Conservation (phyloP, 2,113 vertebrate species). For the Paracanthobrama guichenoti region DNA sequence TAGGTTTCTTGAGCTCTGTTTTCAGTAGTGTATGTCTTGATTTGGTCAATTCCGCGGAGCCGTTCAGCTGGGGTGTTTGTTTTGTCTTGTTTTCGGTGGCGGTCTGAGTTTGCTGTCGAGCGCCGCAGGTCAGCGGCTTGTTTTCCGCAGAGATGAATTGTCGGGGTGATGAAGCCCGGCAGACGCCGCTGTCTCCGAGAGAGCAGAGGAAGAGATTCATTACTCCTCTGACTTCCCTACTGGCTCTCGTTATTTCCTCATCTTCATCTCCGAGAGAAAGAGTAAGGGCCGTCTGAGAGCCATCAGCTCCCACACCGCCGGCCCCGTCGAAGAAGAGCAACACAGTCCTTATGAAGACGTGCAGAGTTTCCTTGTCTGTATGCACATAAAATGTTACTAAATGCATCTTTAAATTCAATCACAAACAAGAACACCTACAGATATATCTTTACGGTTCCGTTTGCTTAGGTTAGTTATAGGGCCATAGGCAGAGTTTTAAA, state of each 20-base stretch:
- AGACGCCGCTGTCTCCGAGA: conserved; percentile 66
- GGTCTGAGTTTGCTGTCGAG: conserved; percentile 46
- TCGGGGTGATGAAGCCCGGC: conserved; percentile 63
- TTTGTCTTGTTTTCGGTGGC: conserved; percentile 13
- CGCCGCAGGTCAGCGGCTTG: conserved; percentile 44
- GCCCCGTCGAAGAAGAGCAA: too few relatives aligned
- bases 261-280: conserved; percentile 62
- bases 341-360: too few relatives aligned
- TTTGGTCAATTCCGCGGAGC: not conserved
- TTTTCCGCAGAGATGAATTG: conserved; percentile 70
- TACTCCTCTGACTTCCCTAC: conserved; percentile 59
- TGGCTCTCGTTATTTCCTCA: conserved; percentile 69
- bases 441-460: too few relatives aligned
- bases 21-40: not conserved
- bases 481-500: too few relatives aligned
- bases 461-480: not conserved
- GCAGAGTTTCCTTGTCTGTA: too few relatives aligned
- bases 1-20: not conserved
- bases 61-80: conserved; percentile 22
- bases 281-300: conserved; percentile 59
- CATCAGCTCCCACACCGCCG: conserved; percentile 55
- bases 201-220: conserved; percentile 67
- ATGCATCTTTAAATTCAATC: too few relatives aligned
- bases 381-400: too few relatives aligned
- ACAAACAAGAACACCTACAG: too few relatives aligned